These are phyloP conservation scores for Mesocentrotus franciscanus DNA, from an alignment of 53 echinoderm and acorn worm species.

Conservation along the genomic window DNA sequence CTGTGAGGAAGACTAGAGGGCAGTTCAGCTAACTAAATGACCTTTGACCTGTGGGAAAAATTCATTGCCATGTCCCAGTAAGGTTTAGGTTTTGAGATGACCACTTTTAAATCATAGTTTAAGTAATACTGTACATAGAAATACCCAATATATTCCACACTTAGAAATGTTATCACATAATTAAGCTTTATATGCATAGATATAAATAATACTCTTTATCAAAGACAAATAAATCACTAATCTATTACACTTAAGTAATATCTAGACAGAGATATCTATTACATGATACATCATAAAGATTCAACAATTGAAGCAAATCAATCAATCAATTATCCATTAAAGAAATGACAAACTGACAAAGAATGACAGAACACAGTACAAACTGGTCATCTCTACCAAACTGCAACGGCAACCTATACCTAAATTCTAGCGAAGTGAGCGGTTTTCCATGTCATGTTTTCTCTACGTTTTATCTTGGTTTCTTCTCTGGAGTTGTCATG, in stretches of 20 bases:
- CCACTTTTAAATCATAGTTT: constrained; percentile 37
- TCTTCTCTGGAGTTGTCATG: constrained; percentile 53
- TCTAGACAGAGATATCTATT: constrained; percentile 8
- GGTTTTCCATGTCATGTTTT: constrained; percentile 65
- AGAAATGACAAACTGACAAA: background rate
- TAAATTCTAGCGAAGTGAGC: constrained; percentile 48
- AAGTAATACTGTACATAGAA: constrained; percentile 1
- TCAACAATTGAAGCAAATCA: background rate
- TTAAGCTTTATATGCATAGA: constrained; percentile 58
- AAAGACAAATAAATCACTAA: constrained; percentile 18
- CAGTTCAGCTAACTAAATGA: constrained; percentile 42
- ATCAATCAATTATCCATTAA: background rate
- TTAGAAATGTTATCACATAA: constrained; percentile 49
- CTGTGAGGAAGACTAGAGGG: constrained; percentile 59
- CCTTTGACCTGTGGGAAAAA: background rate
- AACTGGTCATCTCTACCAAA: constrained; percentile 45
- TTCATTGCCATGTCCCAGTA: constrained; percentile 30
- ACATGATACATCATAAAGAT: constrained; percentile 11
- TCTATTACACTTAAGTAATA: background rate
- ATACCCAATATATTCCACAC: constrained; percentile 48
- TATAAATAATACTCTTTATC: constrained; percentile 43
- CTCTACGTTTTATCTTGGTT: constrained; percentile 59
- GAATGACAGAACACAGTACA: constrained; percentile 3
- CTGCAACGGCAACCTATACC: background rate
- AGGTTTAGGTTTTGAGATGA: constrained; percentile 29